Evolutionary conservation across 1,140 invertebrate species (phyloP).

Genomic region (Conus ventricosus): DNA sequence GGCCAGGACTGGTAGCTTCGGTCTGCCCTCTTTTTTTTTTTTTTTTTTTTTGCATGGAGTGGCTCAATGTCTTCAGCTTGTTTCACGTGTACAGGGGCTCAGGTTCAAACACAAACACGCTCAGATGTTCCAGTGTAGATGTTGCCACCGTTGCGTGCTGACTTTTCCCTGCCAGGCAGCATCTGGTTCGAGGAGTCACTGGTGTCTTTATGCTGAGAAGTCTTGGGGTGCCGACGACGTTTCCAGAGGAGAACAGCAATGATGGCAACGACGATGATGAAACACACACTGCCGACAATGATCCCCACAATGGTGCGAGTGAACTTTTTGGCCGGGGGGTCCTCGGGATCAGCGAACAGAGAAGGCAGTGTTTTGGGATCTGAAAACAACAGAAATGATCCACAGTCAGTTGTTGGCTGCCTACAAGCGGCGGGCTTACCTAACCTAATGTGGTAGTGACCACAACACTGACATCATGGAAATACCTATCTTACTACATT

Average conservation of each 20-base stretch:
- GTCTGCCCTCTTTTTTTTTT: no score
- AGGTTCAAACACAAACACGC: neutral
- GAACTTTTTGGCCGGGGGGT: neutral
- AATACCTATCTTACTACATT: no score
- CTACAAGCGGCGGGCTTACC: no score
- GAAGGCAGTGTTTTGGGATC: neutral
- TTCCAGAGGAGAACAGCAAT: neutral
- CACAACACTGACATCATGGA: no score
- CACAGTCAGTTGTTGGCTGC: no score
- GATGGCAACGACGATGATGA: neutral
- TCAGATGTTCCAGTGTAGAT: neutral
- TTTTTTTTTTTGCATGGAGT: no score
- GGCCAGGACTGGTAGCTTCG: no score
- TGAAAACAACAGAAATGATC: neutral
- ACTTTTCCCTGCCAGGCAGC: neutral
- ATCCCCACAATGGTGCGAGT: neutral
- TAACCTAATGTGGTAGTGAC: no score
- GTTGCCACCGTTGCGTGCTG: neutral
- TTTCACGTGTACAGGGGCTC: neutral
- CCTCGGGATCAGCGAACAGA: neutral
- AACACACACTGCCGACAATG: neutral
- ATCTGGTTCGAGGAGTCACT: neutral
- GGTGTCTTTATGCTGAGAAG: neutral
- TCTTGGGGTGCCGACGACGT: neutral
- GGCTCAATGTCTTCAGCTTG: no score